These are phyloP conservation scores for Tetraodon nigroviridis DNA, from an alignment of 2,113 vertebrate species.

Conservation along the genomic window DNA sequence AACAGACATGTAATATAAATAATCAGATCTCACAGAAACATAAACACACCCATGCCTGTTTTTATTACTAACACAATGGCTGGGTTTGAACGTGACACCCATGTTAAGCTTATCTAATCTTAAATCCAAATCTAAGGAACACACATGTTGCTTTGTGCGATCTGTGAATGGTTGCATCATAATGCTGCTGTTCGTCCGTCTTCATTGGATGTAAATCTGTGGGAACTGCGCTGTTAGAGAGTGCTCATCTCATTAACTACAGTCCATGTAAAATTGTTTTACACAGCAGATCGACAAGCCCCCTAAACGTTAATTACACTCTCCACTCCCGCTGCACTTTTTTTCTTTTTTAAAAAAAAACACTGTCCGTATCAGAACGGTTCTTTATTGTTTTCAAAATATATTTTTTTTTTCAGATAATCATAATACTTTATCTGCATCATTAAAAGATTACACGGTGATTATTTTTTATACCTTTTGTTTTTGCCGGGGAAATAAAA, in stretches of 20 bases:
- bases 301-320: constrained; percentile 41
- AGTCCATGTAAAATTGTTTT: constrained; percentile 23
- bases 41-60: too few relatives aligned
- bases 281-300: constrained; percentile 22
- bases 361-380: constrained; percentile 22
- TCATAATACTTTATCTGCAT: constrained; percentile 14
- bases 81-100: too few relatives aligned
- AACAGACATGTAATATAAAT: too few relatives aligned
- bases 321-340: constrained; percentile 21
- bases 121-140: too few relatives aligned
- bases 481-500: constrained; percentile 1
- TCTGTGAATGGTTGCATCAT: constrained; percentile 11
- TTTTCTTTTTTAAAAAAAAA: too few relatives aligned
- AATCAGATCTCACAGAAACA: too few relatives aligned
- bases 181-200: constrained; percentile 16
- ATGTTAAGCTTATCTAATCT: too few relatives aligned
- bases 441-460: not conserved
- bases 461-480: constrained; percentile 8
- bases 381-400: constrained; percentile 6
- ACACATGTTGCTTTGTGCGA: constrained; percentile 1
- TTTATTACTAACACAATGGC: too few relatives aligned
- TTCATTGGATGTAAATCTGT: constrained; percentile 23
- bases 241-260: constrained; percentile 20
- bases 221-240: constrained; percentile 9
- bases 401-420: constrained; percentile 19